Conservation (phyloP, 1,140 invertebrate genomes). For the Ostrea denselamellosa region DNA sequence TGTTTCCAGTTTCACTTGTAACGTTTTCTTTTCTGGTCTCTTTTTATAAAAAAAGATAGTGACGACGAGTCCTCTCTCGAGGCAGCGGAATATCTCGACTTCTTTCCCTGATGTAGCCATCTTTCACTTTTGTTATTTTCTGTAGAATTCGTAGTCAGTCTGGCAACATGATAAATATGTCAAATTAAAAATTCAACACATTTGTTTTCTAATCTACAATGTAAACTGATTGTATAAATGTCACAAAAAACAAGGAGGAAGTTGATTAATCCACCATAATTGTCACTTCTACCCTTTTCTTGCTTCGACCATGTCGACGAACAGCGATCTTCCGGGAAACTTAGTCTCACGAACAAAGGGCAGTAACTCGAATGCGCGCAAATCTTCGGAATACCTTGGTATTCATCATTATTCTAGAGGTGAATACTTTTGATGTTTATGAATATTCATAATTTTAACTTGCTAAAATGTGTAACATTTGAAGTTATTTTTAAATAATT, state of each 20-base stretch:
- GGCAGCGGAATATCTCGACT: slow-evolving; percentile 34
- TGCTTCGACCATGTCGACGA: slow-evolving; percentile 27
- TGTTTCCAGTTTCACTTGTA: slow-evolving; percentile 56
- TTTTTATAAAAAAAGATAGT: slow-evolving; percentile 56
- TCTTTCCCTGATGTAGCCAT: neutral
- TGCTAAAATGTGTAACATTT: too few species aligned
- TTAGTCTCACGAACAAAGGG: neutral
- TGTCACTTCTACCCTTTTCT: slow-evolving; percentile 8
- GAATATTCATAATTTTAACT: neutral
- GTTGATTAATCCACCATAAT: slow-evolving; percentile 34
- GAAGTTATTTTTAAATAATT: too few species aligned
- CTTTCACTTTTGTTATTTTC: slow-evolving; percentile 34
- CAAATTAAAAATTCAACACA: neutral
- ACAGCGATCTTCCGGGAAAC: slow-evolving; percentile 23
- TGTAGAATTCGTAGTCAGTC: neutral
- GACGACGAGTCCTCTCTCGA: slow-evolving; percentile 55
- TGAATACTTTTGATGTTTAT: too few species aligned
- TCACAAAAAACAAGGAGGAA: slow-evolving; percentile 2
- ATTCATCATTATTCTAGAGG: too few species aligned
- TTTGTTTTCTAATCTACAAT: neutral
- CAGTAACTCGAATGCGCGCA: neutral
- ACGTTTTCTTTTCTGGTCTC: slow-evolving; percentile 56
- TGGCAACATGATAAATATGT: neutral
- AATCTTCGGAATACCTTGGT: neutral
- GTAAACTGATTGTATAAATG: neutral